Evolutionary conservation across 2,888 invertebrate species (phyloP).

Genomic region (Meghimatium bilineatum): DNA sequence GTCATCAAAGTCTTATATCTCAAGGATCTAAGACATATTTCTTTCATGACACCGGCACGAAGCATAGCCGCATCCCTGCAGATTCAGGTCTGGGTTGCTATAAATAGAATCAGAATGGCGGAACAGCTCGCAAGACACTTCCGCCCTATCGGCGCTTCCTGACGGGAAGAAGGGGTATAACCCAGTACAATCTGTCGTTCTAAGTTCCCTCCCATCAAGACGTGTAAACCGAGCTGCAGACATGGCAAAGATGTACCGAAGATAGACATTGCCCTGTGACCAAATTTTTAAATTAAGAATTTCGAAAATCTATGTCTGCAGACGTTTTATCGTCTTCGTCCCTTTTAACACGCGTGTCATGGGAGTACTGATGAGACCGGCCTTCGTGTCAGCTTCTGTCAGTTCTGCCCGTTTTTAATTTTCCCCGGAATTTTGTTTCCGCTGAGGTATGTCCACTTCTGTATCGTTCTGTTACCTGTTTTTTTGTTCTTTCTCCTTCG

Average conservation of each 20-base stretch:
- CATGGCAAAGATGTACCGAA: conserved; percentile 3
- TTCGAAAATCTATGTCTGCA: too few relatives aligned
- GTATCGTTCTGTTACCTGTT: too few relatives aligned
- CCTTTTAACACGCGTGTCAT: too few relatives aligned
- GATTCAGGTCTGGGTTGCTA: neutral
- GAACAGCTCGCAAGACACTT: conserved; percentile 29
- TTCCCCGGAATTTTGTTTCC: too few relatives aligned
- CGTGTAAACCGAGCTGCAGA: neutral
- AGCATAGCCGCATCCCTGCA: neutral
- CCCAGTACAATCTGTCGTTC: conserved; percentile 36
- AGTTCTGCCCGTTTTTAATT: too few relatives aligned
- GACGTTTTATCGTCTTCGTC: too few relatives aligned
- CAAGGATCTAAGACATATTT: neutral
- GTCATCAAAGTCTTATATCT: neutral
- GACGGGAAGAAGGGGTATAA: conserved; percentile 31
- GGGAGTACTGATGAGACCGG: too few relatives aligned
- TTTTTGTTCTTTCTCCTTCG: too few relatives aligned
- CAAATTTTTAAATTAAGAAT: too few relatives aligned
- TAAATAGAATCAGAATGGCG: neutral
- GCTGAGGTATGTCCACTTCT: too few relatives aligned
- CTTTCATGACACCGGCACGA: neutral
- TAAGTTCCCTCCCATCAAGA: conserved; percentile 15
- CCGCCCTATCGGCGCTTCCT: conserved; percentile 21
- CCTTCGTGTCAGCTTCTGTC: too few relatives aligned
- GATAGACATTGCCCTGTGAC: neutral